phyloP scores from a whole-genome alignment of 2,888 invertebrate genomes.

The Rhogogaster chlorosoma region DNA sequence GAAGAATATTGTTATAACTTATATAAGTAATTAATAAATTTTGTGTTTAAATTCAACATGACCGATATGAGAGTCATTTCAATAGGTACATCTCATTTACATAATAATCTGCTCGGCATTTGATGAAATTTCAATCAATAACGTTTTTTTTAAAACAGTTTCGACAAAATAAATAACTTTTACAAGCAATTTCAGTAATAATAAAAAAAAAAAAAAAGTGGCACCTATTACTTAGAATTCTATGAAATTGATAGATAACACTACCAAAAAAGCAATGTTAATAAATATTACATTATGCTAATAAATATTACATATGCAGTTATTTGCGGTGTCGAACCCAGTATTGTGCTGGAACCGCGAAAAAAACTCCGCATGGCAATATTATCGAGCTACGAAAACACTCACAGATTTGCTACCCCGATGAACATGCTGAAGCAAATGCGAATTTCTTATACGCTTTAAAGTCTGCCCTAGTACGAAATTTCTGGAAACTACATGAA shows the following conservation, averaged over 20 bases:
- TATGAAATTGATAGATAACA: background rate
- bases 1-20: background rate
- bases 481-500: constrained; percentile 43
- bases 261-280: background rate
- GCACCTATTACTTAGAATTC: background rate
- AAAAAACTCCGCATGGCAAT: background rate
- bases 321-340: background rate
- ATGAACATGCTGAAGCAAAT: background rate
- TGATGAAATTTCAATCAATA: too few species aligned
- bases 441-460: constrained; percentile 38
- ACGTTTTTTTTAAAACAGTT: background rate
- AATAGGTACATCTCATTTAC: too few species aligned
- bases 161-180: background rate
- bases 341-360: background rate
- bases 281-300: too few species aligned
- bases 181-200: background rate
- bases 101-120: too few species aligned
- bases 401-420: constrained; percentile 21
- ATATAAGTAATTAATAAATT: background rate
- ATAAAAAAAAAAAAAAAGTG: background rate
- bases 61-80: background rate
- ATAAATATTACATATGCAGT: too few species aligned
- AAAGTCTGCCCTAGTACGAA: constrained; percentile 21
- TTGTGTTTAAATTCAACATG: background rate
- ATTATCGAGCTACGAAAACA: constrained; percentile 1